phyloP scores from a whole-genome alignment of 64 coral and sea anemone genomes.

The Montipora cactus region DNA sequence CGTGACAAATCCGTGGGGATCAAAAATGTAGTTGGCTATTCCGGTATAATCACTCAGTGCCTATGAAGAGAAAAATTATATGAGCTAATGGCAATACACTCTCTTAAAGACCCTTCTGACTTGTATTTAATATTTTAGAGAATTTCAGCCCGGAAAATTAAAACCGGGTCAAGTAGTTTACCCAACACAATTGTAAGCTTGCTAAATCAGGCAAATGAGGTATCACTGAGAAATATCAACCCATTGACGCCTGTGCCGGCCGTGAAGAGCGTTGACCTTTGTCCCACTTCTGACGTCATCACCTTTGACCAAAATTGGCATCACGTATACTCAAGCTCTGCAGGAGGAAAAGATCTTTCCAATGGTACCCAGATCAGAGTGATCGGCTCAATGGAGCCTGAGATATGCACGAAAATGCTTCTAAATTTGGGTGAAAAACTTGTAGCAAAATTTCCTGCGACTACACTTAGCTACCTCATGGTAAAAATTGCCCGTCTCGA shows the following conservation, averaged over 20 bases:
- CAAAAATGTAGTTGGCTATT: conserved; percentile 51
- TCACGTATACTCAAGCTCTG: neutral
- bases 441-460: no score
- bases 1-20: conserved; percentile 65
- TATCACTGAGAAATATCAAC: conserved; percentile 14
- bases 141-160: conserved; percentile 31
- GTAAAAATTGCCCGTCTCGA: no score
- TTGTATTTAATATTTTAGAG: conserved; percentile 31
- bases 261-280: neutral
- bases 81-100: conserved; percentile 50
- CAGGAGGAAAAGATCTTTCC: neutral
- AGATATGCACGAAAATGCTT: neutral
- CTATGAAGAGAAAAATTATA: conserved; percentile 49
- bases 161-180: neutral
- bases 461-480: no score
- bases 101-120: conserved; percentile 13
- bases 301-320: conserved; percentile 15
- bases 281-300: neutral
- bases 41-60: conserved; percentile 76
- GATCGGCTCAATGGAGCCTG: conserved; percentile 1
- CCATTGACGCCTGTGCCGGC: no score
- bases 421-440: neutral
- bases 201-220: conserved; percentile 19
- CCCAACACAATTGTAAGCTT: conserved; percentile 25
- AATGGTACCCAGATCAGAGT: conserved; percentile 12